phyloP scores from a whole-genome alignment of 1,140 invertebrate genomes.

The Orius insidiosus region DNA sequence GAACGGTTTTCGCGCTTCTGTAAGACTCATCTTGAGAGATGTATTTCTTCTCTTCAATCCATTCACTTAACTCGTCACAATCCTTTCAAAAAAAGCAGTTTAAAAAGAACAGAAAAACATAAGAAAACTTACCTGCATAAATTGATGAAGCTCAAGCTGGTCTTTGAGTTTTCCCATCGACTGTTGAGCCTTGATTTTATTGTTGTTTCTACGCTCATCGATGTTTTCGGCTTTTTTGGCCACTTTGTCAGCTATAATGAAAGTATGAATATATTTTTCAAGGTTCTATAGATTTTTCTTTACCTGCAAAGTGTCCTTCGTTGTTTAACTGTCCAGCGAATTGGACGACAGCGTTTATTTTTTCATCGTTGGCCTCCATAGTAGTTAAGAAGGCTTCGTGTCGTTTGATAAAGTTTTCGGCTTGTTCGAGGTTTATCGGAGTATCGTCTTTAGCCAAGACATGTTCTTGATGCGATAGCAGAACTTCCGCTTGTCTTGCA shows the following conservation, averaged over 20 bases:
- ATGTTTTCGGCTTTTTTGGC: conserved; percentile 91
- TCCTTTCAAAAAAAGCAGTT: conserved; percentile 39
- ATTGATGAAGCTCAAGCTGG: conserved; percentile 86
- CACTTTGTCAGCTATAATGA: conserved; percentile 65
- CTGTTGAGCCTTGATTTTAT: conserved; percentile 76
- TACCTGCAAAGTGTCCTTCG: conserved; percentile 55
- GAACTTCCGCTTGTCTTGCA: conserved; percentile 91
- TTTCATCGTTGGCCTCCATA: conserved; percentile 99
- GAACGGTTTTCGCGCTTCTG: conserved; percentile 91
- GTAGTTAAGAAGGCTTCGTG: conserved; percentile 98
- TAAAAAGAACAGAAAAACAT: no score
- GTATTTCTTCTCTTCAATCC: conserved; percentile 98
- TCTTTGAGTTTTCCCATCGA: conserved; percentile 88
- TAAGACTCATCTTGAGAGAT: conserved; percentile 98
- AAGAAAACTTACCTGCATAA: conserved; percentile 44
- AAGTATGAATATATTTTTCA: not conserved
- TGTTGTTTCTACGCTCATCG: conserved; percentile 70
- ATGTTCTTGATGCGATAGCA: conserved; percentile 95
- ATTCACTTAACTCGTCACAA: conserved; percentile 95
- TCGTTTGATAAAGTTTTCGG: conserved; percentile 90
- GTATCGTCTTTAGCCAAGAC: conserved; percentile 87
- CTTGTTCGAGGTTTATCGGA: conserved; percentile 86
- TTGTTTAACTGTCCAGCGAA: conserved; percentile 80
- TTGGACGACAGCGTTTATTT: conserved; percentile 87
- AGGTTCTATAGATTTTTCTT: conserved; percentile 4